Evolutionary conservation across 1,140 invertebrate genomes (phyloP), one percentile per base, ranked within the genome.

Genomic region (Cotesia chilonis): DNA sequence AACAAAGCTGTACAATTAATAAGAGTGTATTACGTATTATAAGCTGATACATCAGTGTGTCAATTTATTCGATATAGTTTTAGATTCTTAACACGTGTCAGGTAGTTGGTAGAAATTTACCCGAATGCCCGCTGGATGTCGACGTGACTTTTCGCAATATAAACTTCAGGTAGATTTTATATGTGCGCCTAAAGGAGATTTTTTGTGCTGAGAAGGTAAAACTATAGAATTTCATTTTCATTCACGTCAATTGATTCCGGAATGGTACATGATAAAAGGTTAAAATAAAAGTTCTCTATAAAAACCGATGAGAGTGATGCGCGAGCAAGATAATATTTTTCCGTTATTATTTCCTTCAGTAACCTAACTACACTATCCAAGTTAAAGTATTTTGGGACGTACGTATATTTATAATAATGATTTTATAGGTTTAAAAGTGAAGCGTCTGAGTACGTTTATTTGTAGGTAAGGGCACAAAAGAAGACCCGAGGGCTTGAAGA

Each of bases 61-160:
- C 57, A 59, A 59, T 59, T 59, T 20, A 10, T 14, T 59, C 9
- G 9, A 59, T 9, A 59, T 59, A 20, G 17, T 66, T 14, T 35
- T n/a, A 7, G 61, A 71, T 71, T 71, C 70, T 12, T 71, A 37
- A 71, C 70, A 71, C 70, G 70, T 57, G 55, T 54, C n/a, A 9
- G 37, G 28, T 47, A 28, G 57, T 51, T 7, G 57, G 36, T 57
- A 71, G 57, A 64, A 47, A 51, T 47, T 64, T 65, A 38, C 35
- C 41, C 47, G 41, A 64, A 64, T 38, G 60, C 35, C 51, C 36
- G 47, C 63, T 66, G 64, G 61, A 12, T 57, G 41, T 38, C 51
- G 60, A 71, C 70, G 70, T 71, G 61, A 66, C 69, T 64, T 20
- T 52, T 71, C 47, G 38, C 47, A 12, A 63, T 63, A 47, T 47